Evolutionary conservation across 35 echinoderm and acorn worm species (phyloP).

Genomic region (Nesometra sesokonis): DNA sequence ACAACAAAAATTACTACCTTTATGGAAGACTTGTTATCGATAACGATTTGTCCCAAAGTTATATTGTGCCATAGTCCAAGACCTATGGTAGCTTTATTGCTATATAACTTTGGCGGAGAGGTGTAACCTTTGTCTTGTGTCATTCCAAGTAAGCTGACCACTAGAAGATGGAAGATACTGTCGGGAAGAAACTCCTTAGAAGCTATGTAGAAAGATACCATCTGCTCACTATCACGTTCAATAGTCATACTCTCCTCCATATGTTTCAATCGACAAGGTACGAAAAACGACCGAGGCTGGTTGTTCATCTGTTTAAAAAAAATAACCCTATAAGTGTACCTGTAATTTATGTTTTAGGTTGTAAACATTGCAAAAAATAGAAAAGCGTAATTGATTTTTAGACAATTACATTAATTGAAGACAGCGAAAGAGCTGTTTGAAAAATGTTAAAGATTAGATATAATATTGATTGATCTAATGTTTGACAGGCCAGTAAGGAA

Average conservation of each 20-base stretch:
- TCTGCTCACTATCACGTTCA: background rate
- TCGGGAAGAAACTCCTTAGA: background rate
- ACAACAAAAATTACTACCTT: background rate
- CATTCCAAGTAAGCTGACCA: background rate
- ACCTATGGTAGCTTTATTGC: background rate
- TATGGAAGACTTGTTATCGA: background rate
- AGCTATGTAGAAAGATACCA: background rate
- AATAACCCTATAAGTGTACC: no score
- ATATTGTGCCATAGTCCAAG: background rate
- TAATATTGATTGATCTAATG: no score
- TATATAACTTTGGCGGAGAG: background rate
- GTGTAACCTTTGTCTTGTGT: background rate
- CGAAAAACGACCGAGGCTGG: background rate
- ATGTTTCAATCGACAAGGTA: background rate
- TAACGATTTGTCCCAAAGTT: background rate
- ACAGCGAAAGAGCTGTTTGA: no score
- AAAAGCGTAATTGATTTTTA: no score
- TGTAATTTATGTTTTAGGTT: no score
- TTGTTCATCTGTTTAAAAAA: no score
- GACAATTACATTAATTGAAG: no score
- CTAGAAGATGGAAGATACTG: background rate
- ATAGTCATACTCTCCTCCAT: background rate
- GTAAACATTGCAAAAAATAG: no score
- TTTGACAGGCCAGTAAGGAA: no score
- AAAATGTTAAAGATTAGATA: no score